Evolutionary conservation across 2,797 vertebrate species (phyloP).

Genomic region (Pangasius macronema): DNA sequence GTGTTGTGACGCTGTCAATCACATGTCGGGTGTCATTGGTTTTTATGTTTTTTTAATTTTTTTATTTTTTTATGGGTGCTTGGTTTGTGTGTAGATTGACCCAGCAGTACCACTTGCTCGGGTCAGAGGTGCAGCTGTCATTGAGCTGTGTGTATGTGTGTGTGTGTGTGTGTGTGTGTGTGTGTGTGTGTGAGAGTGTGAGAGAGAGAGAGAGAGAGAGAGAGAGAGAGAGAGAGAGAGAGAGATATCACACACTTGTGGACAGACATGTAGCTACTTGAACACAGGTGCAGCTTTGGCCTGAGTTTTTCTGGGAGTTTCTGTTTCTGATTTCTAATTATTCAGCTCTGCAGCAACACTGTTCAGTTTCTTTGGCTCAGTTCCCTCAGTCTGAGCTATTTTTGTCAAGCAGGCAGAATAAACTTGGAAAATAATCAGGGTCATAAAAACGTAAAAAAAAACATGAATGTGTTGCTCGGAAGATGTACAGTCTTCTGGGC

Average conservation of each 20-base stretch:
- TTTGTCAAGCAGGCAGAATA: slow-evolving; percentile 42
- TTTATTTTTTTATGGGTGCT: neutral
- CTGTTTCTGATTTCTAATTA: slow-evolving; percentile 10
- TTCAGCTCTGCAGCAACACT: neutral
- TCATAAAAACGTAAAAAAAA: neutral
- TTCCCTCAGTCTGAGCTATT: slow-evolving; percentile 43
- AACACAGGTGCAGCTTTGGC: slow-evolving; percentile 42
- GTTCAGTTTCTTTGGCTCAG: neutral
- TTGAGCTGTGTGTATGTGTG: slow-evolving; percentile 39
- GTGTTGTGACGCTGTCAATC: neutral
- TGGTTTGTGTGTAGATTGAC: slow-evolving; percentile 66
- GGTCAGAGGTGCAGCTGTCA: slow-evolving; percentile 71
- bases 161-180: too few species aligned
- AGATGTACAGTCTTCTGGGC: neutral
- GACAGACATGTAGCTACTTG: slow-evolving; percentile 28
- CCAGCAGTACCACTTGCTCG: slow-evolving; percentile 66
- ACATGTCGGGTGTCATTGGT: neutral
- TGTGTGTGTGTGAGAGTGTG: too few species aligned
- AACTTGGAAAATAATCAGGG: slow-evolving; percentile 37
- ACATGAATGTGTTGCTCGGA: too few species aligned
- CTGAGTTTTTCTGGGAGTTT: slow-evolving; percentile 23
- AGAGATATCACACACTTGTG: neutral
- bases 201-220: too few species aligned
- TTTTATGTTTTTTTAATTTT: neutral
- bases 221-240: slow-evolving; percentile 23